These are phyloP conservation scores for Cepphus grylle DNA, from an alignment of 2,113 vertebrate species.

Conservation along the genomic window DNA sequence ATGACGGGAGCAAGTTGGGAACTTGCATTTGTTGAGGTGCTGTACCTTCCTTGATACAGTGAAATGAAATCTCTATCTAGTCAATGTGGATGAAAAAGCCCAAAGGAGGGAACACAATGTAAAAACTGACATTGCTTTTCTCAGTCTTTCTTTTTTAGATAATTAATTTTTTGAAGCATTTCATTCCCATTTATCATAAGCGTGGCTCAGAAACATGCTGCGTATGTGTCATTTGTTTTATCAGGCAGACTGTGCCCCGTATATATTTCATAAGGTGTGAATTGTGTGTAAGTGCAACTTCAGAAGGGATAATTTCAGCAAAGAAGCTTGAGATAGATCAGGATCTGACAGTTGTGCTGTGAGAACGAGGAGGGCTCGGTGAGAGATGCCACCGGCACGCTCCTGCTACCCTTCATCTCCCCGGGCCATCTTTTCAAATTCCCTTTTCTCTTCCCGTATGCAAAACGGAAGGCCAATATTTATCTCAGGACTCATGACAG, in stretches of 20 bases:
- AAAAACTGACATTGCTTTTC: neutral
- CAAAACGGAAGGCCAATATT: neutral
- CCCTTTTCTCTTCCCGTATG: neutral
- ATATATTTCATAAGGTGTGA: neutral
- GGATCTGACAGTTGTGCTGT: neutral
- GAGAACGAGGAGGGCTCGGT: neutral
- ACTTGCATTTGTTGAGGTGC: neutral
- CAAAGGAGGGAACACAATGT: neutral
- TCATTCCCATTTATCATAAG: neutral
- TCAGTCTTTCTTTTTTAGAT: neutral
- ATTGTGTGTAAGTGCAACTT: neutral
- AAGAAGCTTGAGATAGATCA: neutral
- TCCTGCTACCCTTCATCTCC: neutral
- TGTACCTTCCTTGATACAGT: neutral
- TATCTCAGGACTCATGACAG: neutral
- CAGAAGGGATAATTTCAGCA: neutral
- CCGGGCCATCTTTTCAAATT: neutral
- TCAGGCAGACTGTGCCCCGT: neutral
- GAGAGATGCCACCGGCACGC: neutral
- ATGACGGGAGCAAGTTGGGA: neutral
- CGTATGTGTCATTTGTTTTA: neutral
- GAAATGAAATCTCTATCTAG: neutral
- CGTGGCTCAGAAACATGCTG: neutral
- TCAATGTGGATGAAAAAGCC: neutral
- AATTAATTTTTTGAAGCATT: neutral